phyloP scores from a whole-genome alignment of 2,113 vertebrate genomes.

The Hypomesus transpacificus region DNA sequence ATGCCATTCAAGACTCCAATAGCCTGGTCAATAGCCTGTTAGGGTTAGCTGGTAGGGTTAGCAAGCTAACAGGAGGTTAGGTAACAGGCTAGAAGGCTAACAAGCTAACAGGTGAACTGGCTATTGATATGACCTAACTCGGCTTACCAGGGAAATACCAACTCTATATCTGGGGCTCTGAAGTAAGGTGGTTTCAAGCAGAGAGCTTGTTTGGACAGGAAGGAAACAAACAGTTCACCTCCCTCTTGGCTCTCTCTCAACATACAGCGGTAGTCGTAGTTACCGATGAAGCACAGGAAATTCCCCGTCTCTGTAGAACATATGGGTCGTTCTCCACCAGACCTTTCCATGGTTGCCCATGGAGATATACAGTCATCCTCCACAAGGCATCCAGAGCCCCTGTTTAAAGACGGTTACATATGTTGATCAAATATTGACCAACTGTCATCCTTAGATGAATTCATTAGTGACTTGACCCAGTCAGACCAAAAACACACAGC shows the following conservation, averaged over 20 bases:
- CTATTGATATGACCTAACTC: background rate
- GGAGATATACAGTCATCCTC: background rate
- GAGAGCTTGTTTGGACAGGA: background rate
- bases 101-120: no score
- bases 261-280: background rate
- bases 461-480: background rate
- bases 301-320: background rate
- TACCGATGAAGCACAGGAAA: slow-evolving; percentile 12
- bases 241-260: background rate
- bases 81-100: no score
- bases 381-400: background rate
- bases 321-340: background rate
- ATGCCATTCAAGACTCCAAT: no score
- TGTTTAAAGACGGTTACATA: background rate
- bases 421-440: slow-evolving; percentile 5
- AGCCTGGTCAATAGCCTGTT: no score
- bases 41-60: no score
- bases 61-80: no score
- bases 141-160: background rate
- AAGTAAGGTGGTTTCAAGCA: background rate
- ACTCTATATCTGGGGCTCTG: background rate
- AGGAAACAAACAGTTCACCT: background rate
- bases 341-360: background rate
- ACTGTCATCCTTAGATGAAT: background rate
- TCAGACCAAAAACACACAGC: background rate